Evolutionary conservation across 2,797 vertebrate genomes (phyloP), one percentile per base, ranked within the genome.

Genomic region (Pantherophis alleghaniensis): DNA sequence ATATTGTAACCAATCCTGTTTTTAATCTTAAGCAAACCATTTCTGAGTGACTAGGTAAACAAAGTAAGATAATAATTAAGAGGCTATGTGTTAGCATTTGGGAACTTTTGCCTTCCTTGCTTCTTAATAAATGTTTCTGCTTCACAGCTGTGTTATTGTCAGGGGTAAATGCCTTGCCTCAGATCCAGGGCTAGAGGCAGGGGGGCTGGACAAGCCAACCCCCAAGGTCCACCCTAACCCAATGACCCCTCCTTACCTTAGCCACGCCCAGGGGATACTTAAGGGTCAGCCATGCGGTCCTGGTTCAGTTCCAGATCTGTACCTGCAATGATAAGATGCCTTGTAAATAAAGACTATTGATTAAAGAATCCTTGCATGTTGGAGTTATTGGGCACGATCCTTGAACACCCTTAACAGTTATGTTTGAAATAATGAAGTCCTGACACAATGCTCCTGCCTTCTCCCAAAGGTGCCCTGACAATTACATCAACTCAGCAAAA

Each of bases 401-500:
- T 37, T 37, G 37, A 37, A 37, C 37, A 37, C 37, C 37, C 37
- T 37, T 37, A 37, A 37, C 37, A 37, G 24, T 86, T 83, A 24
- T 0, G n/a, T 89, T 11, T 32, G 66, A 86, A 93, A 92, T 89
- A 0, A 56, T 0, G 2, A 66, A 89, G 5, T 11, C 42, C 61
- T 26, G 24, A 42, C 28, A 61, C 13, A 47, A 90, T 74, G 28
- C 86, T 86, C 0, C 5, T 55, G 42, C 53, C 14, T 42, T 88
- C 47, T 22, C 47, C 22, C 28, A 56, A 28, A 59, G 42, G 37
- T 13, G 14, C 7, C 4, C 7, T 13, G 90, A 66, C 22, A 69
- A 32, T 7, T 86, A 28, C 57, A 56, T 32, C 9, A 51, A 2
- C 0, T 0, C 2, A 7, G 4, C 57, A 87, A 13, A 90, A n/a